Base-by-base conservation (phyloP, 2,113 vertebrate genomes). In the Tachuris rubrigastra region DNA sequence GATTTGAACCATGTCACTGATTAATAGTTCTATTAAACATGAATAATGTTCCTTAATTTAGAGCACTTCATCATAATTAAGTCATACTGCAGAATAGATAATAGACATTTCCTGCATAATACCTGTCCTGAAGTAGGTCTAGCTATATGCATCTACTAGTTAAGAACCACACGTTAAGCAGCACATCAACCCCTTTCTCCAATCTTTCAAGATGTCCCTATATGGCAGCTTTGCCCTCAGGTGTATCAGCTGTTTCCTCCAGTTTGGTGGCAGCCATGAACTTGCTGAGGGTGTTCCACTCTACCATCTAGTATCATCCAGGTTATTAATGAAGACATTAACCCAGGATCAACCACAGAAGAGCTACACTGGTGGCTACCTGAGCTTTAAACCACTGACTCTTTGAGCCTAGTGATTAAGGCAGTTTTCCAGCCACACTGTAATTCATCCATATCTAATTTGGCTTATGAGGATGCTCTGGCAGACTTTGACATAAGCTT, bases 21-120 rank as follows among this genome's bases (percentile, higher is more conserved):
- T 73, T 58, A 83, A 84, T n/a, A 63, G 47, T 66, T 77, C 63
- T 77, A 52, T 90, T 92, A 78, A 91, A 81, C 9, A 87, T 50
- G 35, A 91, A 84, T 71, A 80, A 77, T 27, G 33, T 67, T 71
- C 16, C 30, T 67, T 39, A 63, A n/a, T 33, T 86, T 84, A 39
- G 59, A 84, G 35, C 55, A 67, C 44, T 77, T 89, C 28, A 92
- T 87, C 89, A 90, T 77, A 73, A 81, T 94, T 77, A 92, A 93
- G 53, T 84, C 59, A 59, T 35, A 60, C 5, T 75, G 39, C 30
- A 92, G 60, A 95, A 84, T 1, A 90, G 46, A 19, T n/a, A 69
- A 62, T 8, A 94, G n/a, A 73, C 14, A 30, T 66, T 77, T 87
- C 31, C 56, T 44, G 31, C 47, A 66, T 52, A 75, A 46, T 27